These are phyloP conservation scores for Capricornis sumatraensis DNA, from an alignment of 2,113 vertebrate species.

Conservation along the genomic window DNA sequence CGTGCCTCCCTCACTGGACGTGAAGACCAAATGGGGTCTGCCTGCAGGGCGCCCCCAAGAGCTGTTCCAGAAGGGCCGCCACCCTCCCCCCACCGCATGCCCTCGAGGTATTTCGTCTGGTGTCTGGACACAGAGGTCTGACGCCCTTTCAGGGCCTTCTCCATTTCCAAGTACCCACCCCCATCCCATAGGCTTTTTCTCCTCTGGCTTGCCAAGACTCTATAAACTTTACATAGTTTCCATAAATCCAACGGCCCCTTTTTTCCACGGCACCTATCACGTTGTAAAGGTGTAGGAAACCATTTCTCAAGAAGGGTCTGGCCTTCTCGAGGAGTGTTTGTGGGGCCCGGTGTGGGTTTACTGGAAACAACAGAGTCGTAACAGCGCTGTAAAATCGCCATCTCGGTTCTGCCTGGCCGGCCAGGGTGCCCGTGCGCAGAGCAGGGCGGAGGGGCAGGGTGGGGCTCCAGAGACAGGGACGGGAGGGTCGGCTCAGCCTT, in stretches of 20 bases:
- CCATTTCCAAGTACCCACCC: not conserved
- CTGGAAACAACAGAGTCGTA: slow-evolving; percentile 72
- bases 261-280: slow-evolving; percentile 74
- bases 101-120: not conserved
- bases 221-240: slow-evolving; percentile 81
- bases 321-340: slow-evolving; percentile 33
- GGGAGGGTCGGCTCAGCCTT: not conserved
- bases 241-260: slow-evolving; percentile 77
- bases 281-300: slow-evolving; percentile 76
- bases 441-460: not conserved
- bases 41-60: not conserved
- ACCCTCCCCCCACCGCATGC: fast-evolving
- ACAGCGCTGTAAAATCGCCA: slow-evolving; percentile 72
- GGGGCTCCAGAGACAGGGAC: not conserved
- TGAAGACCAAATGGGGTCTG: fast-evolving
- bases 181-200: slow-evolving; percentile 52
- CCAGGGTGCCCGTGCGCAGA: not conserved
- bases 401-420: slow-evolving; percentile 65
- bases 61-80: not conserved
- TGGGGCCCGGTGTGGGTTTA: slow-evolving; percentile 66
- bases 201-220: slow-evolving; percentile 67
- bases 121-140: slow-evolving; percentile 13
- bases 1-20: fast-evolving
- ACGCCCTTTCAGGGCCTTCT: slow-evolving; percentile 46
- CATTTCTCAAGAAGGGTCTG: slow-evolving; percentile 62